Evolutionary conservation across 2,888 invertebrate genomes (phyloP), one percentile per base, ranked within the genome.

Genomic region (Chrysolina haemoptera): DNA sequence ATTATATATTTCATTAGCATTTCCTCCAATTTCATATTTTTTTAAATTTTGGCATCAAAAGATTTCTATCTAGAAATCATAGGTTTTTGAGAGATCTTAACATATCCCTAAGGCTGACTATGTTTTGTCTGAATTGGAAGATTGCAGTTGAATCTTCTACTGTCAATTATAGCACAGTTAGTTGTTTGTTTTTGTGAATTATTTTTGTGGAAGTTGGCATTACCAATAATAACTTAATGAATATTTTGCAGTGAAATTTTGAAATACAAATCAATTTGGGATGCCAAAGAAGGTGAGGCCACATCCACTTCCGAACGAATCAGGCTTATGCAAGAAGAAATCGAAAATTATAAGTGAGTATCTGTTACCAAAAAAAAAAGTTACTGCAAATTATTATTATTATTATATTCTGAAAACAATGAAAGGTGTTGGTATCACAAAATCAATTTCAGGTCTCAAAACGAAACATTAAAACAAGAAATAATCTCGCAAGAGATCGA

Each of bases 401-500:
- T 0, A 14, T 8, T 10, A 6, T 14, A 46, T 46, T 35, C 35
- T 35, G 35, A 8, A n/a, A n/a, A 35, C 8, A 35, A 6, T 35
- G 35, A 3, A 8, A 14, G n/a, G 4, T 14, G 14, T 14, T n/a
- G n/a, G 1, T 20, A 20, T 35, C 11, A n/a, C 62, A 14, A 20
- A 9, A 27, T 12, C 27, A n/a, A 40, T 67, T 82, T 76, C 75
- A 91, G 91, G 82, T 87, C 89, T 64, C 90, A 90, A 83, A 90
- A 90, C 80, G 91, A 91, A 85, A 88, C 90, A 70, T 86, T 97
- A 76, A 95, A 95, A 72, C 92, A 94, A 70, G 97, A 97, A 89
- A 92, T 97, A 75, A 91, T 95, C n/a, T 95, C 96, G 73, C 96
- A 96, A 86, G 94, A 96, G 86, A 93, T 92, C 76, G 90, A 91